Evolutionary conservation across 2,113 vertebrate species (phyloP).

Genomic region (Amia ocellicauda): DNA sequence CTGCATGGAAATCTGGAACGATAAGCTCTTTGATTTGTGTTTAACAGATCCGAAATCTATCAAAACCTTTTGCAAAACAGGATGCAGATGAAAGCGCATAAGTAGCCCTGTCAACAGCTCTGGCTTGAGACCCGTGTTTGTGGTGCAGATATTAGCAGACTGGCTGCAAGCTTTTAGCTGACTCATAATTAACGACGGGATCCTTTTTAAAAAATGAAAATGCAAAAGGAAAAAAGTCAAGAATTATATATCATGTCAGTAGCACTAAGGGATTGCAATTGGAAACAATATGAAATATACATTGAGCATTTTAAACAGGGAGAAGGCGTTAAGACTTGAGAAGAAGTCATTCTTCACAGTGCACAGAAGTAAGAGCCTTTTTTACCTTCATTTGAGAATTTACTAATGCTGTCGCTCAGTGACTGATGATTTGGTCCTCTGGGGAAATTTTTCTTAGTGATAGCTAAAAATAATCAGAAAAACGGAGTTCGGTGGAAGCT

Average conservation of each 20-base stretch:
- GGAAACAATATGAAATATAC: background rate
- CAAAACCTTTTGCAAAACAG: background rate
- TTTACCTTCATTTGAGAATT: conserved; percentile 38
- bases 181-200: conserved; percentile 56
- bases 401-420: conserved; percentile 42
- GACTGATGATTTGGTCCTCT: conserved; percentile 48
- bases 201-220: conserved; percentile 67
- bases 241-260: conserved; percentile 47
- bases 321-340: background rate
- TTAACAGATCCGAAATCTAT: no score
- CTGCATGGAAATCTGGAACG: no score
- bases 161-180: conserved; percentile 52
- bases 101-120: conserved; percentile 31
- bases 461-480: conserved; percentile 50
- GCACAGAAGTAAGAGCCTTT: conserved; percentile 34
- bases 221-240: conserved; percentile 29
- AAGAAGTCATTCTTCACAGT: conserved; percentile 34
- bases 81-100: background rate
- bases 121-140: conserved; percentile 31
- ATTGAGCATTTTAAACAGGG: background rate
- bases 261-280: conserved; percentile 39
- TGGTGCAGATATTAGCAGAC: conserved; percentile 42
- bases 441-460: conserved; percentile 51
- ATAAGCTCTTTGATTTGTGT: no score
- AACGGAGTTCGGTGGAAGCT: conserved; percentile 27